Conservation (phyloP, 2,888 invertebrate species). For the Axea sp. region DNA sequence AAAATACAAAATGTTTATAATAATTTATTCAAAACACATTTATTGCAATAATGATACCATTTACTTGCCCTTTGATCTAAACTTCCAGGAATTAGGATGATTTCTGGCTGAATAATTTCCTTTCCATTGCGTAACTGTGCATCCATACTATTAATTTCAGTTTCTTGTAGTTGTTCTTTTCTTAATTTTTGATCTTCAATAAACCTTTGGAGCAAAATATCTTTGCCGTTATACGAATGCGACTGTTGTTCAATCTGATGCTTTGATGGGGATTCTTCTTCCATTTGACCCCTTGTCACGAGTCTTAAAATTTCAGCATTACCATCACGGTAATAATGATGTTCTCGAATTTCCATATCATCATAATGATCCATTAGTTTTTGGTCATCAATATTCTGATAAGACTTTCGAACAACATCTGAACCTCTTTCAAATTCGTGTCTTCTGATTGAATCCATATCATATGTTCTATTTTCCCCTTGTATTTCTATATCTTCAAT, state of each 20-base stretch:
- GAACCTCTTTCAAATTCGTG: conserved; percentile 90
- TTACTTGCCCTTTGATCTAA: conserved; percentile 62
- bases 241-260: conserved; percentile 74
- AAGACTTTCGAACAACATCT: conserved; percentile 80
- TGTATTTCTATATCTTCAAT: conserved; percentile 83
- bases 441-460: conserved; percentile 86
- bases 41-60: too few relatives aligned
- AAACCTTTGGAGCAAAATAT: conserved; percentile 90
- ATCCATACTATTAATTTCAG: conserved; percentile 68
- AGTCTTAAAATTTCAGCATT: conserved; percentile 91
- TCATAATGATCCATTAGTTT: conserved; percentile 67
- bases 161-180: conserved; percentile 62
- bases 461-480: conserved; percentile 77
- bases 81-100: conserved; percentile 63
- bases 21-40: too few relatives aligned
- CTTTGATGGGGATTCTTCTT: conserved; percentile 82
- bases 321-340: conserved; percentile 90
- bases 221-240: conserved; percentile 85
- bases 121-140: conserved; percentile 68
- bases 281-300: conserved; percentile 86
- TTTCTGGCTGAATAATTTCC: conserved; percentile 72
- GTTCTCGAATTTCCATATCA: conserved; percentile 81
- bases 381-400: conserved; percentile 65
- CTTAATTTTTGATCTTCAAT: conserved; percentile 85
- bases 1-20: too few relatives aligned